Evolutionary conservation across 2,113 vertebrate species (phyloP).

Genomic region (Oncorhynchus gorbuscha): DNA sequence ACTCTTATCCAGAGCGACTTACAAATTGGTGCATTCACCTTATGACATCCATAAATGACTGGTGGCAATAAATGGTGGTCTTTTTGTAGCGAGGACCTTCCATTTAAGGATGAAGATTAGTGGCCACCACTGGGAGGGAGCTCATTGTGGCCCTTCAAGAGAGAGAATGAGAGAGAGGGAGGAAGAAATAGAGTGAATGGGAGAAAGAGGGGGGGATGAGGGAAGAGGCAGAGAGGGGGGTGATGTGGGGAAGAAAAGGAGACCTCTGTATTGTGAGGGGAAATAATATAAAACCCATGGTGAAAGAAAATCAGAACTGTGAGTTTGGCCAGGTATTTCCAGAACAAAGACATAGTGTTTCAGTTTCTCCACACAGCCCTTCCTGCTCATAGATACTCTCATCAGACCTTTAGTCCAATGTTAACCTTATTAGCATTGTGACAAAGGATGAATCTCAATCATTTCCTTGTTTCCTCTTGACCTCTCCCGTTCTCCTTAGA

Average conservation of each 20-base stretch:
- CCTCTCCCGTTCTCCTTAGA: not conserved
- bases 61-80: no score
- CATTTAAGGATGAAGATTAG: not conserved
- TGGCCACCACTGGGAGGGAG: not conserved
- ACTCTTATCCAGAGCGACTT: no score
- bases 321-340: not conserved
- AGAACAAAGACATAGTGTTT: not conserved
- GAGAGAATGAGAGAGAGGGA: not conserved
- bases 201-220: not conserved
- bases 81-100: not conserved
- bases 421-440: not conserved
- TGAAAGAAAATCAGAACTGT: not conserved
- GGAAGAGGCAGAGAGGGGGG: conserved; percentile 27
- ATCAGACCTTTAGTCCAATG: not conserved
- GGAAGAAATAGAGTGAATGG: not conserved
- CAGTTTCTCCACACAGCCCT: not conserved
- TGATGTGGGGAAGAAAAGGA: not conserved
- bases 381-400: not conserved
- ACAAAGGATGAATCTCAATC: not conserved
- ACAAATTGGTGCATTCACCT: no score
- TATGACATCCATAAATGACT: no score
- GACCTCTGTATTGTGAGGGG: not conserved
- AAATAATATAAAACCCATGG: not conserved
- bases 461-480: not conserved
- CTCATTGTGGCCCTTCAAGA: not conserved